A percentile compares a stretch with the other conserved stretches of the same genome.
Conservation (phyloP, 2,113 vertebrate species). For the Tragelaphus buxtoni region DNA sequence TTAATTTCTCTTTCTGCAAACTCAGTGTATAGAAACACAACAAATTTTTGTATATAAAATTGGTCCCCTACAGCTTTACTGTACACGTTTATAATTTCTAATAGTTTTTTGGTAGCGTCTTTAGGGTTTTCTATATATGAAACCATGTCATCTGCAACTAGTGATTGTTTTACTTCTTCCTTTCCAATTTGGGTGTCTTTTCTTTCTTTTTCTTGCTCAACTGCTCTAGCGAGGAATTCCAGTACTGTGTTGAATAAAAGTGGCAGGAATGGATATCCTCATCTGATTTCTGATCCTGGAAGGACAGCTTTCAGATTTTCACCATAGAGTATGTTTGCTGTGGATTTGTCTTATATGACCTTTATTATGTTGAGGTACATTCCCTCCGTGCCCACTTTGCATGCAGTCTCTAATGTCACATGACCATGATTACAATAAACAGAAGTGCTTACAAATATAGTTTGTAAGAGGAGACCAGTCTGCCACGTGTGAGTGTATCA, state of each 20-base stretch:
- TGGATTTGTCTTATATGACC: not conserved
- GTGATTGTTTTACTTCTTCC: not conserved
- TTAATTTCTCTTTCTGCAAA: not conserved
- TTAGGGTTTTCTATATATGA: not conserved
- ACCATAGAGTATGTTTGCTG: not conserved
- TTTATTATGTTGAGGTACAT: not conserved
- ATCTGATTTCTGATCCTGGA: not conserved
- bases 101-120: not conserved
- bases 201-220: not conserved
- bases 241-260: not conserved
- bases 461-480: not conserved
- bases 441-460: not conserved
- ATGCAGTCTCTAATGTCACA: not conserved
- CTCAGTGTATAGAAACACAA: not conserved
- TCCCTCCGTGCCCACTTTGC: not conserved
- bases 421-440: rapidly evolving
- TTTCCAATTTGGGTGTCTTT: not conserved
- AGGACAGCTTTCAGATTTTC: not conserved
- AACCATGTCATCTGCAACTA: not conserved
- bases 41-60: not conserved
- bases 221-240: not conserved
- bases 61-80: not conserved
- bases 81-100: not conserved
- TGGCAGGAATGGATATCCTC: not conserved
- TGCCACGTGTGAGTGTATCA: not conserved